These are phyloP conservation scores for Lagorchestes hirsutus DNA, from an alignment of 2,797 vertebrate species.

Conservation along the genomic window DNA sequence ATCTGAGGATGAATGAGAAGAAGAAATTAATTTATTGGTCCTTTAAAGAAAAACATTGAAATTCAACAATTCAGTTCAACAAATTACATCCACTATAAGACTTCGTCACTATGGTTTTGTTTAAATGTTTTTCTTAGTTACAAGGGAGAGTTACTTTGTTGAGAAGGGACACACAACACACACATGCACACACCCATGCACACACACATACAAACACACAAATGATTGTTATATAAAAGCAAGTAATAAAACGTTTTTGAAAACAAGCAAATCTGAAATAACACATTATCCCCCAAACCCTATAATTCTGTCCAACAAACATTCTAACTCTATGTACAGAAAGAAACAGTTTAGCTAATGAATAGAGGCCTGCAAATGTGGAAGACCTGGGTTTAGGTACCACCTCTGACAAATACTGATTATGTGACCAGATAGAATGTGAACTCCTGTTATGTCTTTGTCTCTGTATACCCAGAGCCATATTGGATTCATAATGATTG, in stretches of 20 bases:
- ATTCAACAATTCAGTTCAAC: not conserved
- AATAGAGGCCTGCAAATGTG: not conserved
- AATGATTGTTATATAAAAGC: not conserved
- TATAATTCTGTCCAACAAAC: not conserved
- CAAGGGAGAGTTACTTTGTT: not conserved
- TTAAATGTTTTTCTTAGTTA: not conserved
- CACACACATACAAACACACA: too few species aligned
- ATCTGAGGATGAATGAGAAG: not conserved
- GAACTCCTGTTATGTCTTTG: not conserved
- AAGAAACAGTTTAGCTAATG: not conserved
- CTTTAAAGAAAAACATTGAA: not conserved
- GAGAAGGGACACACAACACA: not conserved
- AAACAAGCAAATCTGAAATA: not conserved
- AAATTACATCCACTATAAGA: not conserved
- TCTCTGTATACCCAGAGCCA: not conserved
- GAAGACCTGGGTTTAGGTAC: not conserved
- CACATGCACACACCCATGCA: too few species aligned
- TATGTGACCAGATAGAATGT: not conserved
- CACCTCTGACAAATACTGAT: not conserved
- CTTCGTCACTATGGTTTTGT: not conserved
- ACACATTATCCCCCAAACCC: not conserved
- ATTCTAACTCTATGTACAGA: not conserved
- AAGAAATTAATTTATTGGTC: not conserved
- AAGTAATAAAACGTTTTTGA: not conserved
- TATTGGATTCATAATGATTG: not conserved